Evolutionary conservation across 2,797 vertebrate genomes (phyloP), one percentile per base, ranked within the genome.

Genomic region (Hyperoplus lanceolatus): DNA sequence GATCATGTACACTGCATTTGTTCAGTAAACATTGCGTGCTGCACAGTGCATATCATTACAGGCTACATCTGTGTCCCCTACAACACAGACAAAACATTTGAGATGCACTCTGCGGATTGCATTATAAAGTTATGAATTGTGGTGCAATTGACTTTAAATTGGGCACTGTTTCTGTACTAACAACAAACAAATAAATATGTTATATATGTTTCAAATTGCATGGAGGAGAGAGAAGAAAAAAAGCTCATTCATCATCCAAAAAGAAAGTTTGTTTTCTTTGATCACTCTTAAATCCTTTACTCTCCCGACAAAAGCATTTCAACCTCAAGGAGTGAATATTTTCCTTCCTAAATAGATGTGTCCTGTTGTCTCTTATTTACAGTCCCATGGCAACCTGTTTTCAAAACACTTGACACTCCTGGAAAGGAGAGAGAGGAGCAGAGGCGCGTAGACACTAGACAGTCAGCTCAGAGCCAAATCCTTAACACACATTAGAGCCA

Each of bases 341-440:
- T 67, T 36, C 69, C 61, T 68, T 73, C n/a, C 45, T 69, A 16
- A 21, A 77, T 58, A 79, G 42, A 75, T 43, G 1, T 65, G 38
- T 76, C 70, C 29, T 72, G 79, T 78, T 79, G 84, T 82, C 71
- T 70, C 48, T 55, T 72, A 79, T 85, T 86, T 79, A 82, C 68
- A 61, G 73, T 82, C 82, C 81, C 80, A 81, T 79, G 78, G 79
- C 56, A 90, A 89, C 82, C 13, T 70, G 57, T 57, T 70, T 69
- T 71, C 63, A 85, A 88, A 88, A 81, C 81, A 86, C 29, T 29
- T 29, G 29, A 29, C 29, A 84, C 80, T 84, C 68, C 60, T 70
- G 60, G 49, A 75, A 55, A 78, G 18, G 21, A 21, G 55, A 67
- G 62, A 74, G 70, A 65, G 59, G 74, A 78, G 66, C n/a, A 70